Evolutionary conservation across 2,888 invertebrate genomes (phyloP), one percentile per base, ranked within the genome.

Genomic region (Diarsia dahlii): DNA sequence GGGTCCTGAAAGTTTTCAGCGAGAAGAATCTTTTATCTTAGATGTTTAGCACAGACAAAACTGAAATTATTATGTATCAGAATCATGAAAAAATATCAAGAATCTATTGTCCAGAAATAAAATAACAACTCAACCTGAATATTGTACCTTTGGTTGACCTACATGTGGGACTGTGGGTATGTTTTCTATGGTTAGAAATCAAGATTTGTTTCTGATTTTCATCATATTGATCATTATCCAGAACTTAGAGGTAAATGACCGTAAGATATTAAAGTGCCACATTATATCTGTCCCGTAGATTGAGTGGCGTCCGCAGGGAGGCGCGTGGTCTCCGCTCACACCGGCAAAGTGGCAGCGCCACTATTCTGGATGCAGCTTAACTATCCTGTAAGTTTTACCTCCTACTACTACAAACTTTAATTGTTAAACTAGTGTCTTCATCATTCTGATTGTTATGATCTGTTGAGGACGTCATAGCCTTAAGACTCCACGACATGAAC

Each of bases 221-320:
- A 58, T 39, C 13, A 45, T 13, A 3, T 63, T 9, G 13, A 63
- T n/a, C 8, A 13, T 13, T 13, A 10, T 3, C 45, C 8, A 45
- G n/a, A 45, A 45, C 13, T n/a, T 15, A 8, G 8, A n/a, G 60
- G 48, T 48, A 63, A 18, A 65, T 56, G 50, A n/a, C 18, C 23
- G 63, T 8, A 34, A 63, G 63, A 71, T 62, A 71, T 65, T 62
- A 48, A 82, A 56, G 63, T 63, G 48, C 20, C 66, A 80, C 58
- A 84, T 80, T 74, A 58, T 74, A 76, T 81, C 69, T 64, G 70
- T 56, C 20, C 52, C 52, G 70, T 54, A 84, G 81, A 80, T 81
- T 72, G 72, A 70, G 64, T 52, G 50, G 45, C 39, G 69, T 65
- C 83, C 84, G 63, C 78, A 34, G 83, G 83, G 83, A 78, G 68